Evolutionary conservation across 2,888 invertebrate species (phyloP), one percentile per base, ranked within the genome.

Genomic region (Nudaria mundana): DNA sequence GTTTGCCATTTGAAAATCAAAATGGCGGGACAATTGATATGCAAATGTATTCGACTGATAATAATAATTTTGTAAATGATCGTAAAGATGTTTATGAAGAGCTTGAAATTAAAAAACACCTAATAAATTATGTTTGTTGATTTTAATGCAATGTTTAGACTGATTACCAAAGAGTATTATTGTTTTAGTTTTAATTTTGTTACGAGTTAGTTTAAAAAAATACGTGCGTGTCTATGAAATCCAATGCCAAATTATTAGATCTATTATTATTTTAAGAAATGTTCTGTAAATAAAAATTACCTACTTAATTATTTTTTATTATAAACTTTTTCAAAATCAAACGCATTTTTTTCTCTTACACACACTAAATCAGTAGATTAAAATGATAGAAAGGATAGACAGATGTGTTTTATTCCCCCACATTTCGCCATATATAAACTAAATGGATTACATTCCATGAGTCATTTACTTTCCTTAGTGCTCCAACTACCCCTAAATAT

Each of bases 101-200:
- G 7, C 33, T 63, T 0, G 82, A 81, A 15, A 56, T 58, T 30
- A 84, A 79, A 59, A 85, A 84, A 39, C 81, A 72, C 66, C 69
- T 77, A 0, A 43, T 74, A 35, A 78, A 71, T 61, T 81, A 68
- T 57, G 71, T 80, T 59, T 84, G 82, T 77, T 86, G 71, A 76
- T 54, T 40, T 44, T 54, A 53, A 38, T 39, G 41, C 22, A 37
- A 36, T 51, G 44, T 60, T 64, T 64, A 76, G 79, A 81, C 81
- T 81, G 81, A 81, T 64, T 67, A 33, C 78, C 76, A 78, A 80
- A 81, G 72, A 78, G 77, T 77, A 76, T 76, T 75, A 73, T 65
- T 3, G 62, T 55, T 55, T 51, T 68, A 66, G 59, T 62, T 61
- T 63, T 66, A 60, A 44, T 59, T 63, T 66, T 63, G 58, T 70